Percentiles rank a stretch among this genome's conserved stretches.
phyloP scores from a whole-genome alignment of 2,888 invertebrate genomes.

The Melanchra persicariae region DNA sequence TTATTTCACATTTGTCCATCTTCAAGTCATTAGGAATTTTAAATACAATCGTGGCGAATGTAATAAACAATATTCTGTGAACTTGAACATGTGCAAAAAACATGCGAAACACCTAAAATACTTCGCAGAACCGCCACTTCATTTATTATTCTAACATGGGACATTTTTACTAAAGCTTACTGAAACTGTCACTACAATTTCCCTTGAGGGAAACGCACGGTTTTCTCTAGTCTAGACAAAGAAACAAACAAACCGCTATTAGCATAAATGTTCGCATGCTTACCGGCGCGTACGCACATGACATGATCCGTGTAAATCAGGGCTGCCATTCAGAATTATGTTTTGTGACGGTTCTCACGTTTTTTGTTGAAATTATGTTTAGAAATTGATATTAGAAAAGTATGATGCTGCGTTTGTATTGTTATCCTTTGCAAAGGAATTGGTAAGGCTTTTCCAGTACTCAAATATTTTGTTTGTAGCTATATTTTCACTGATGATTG shows the following conservation, averaged over 20 bases:
- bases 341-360: conserved; percentile 50
- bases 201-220: conserved; percentile 46
- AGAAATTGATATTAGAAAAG: conserved; percentile 48
- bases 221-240: conserved; percentile 50
- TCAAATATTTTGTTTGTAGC: neutral
- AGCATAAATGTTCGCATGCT: conserved; percentile 63
- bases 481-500: neutral
- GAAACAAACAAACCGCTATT: conserved; percentile 67
- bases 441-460: neutral
- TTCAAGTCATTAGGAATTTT: neutral
- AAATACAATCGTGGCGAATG: neutral
- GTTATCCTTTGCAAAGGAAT: no score
- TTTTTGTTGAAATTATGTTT: conserved; percentile 44
- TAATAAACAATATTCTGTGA: neutral
- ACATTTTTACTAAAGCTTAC: conserved; percentile 8
- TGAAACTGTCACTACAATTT: conserved; percentile 32
- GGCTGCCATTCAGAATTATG: conserved; percentile 54
- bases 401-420: neutral
- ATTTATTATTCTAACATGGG: conserved; percentile 1
- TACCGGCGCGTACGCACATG: conserved; percentile 57
- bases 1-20: conserved; percentile 2
- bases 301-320: conserved; percentile 63
- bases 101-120: conserved; percentile 2
- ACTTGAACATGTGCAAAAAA: conserved; percentile 25
- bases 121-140: neutral